These are phyloP conservation scores for Cremastobaeus sp. DNA, from an alignment of 2,888 invertebrate species.

Conservation along the genomic window DNA sequence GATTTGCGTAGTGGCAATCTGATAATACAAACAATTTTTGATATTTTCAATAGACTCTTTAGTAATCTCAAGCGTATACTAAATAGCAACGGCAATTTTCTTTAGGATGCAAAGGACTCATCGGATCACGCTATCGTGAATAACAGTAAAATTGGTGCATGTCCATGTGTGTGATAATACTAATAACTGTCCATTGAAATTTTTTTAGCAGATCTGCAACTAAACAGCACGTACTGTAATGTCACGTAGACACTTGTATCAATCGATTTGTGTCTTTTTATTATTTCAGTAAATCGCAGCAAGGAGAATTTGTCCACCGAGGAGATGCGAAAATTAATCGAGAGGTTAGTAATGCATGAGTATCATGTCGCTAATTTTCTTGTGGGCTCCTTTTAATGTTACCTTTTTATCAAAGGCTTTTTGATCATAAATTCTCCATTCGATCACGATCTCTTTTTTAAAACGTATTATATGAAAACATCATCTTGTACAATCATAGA, in stretches of 20 bases:
- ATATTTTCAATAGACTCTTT: too few species aligned
- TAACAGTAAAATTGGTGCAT: slow-evolving; percentile 39
- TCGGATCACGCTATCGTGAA: slow-evolving; percentile 42
- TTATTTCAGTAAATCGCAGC: slow-evolving; percentile 83
- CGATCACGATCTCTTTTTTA: background rate
- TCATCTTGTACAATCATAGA: too few species aligned
- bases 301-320: slow-evolving; percentile 97
- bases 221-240: slow-evolving; percentile 72
- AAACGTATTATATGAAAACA: too few species aligned
- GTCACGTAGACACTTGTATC: slow-evolving; percentile 79
- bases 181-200: slow-evolving; percentile 37
- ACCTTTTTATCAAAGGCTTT: too few species aligned
- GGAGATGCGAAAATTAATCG: slow-evolving; percentile 98
- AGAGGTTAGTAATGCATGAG: slow-evolving; percentile 87
- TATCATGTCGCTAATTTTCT: slow-evolving; percentile 23
- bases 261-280: slow-evolving; percentile 80
- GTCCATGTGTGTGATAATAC: slow-evolving; percentile 36
- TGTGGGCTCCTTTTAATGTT: too few species aligned
- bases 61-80: too few species aligned
- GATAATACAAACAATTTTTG: too few species aligned
- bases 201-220: slow-evolving; percentile 45
- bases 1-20: too few species aligned
- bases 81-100: slow-evolving; percentile 32
- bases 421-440: background rate
- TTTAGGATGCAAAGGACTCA: slow-evolving; percentile 54